Evolutionary conservation across 2,797 vertebrate species (phyloP).

Genomic region (Decapterus maruadsi): DNA sequence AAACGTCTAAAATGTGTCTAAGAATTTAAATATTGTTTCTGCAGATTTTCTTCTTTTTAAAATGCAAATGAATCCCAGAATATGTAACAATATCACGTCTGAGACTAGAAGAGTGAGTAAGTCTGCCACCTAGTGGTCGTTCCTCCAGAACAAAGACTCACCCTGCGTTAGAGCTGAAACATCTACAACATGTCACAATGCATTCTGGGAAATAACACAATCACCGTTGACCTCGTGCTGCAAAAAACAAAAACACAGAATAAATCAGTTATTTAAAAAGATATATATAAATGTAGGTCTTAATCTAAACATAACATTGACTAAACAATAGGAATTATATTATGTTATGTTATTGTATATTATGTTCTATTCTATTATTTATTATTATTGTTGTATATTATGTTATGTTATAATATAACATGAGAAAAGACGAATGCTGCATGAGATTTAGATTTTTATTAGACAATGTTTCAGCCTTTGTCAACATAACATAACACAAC

Average conservation of each 20-base stretch:
- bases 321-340: not conserved
- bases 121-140: constrained; percentile 81
- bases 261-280: not conserved
- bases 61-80: not conserved
- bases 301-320: not conserved
- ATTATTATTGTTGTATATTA: no score
- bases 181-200: not conserved
- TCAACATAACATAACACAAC: no score
- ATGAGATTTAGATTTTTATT: no score
- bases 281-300: not conserved
- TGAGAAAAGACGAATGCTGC: no score
- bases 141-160: not conserved
- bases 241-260: not conserved
- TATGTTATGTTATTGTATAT: no score
- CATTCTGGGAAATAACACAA: constrained; percentile 10
- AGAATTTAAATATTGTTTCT: no score
- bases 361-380: no score
- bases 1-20: no score
- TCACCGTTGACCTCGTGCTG: not conserved
- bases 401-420: no score
- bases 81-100: not conserved
- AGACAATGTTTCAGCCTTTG: no score
- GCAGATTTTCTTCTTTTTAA: not conserved
- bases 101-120: constrained; percentile 52
- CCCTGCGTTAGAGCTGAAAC: not conserved